These are phyloP conservation scores for Malacoctenus gilli DNA, from an alignment of 2,797 vertebrate genomes.

Conservation along the genomic window DNA sequence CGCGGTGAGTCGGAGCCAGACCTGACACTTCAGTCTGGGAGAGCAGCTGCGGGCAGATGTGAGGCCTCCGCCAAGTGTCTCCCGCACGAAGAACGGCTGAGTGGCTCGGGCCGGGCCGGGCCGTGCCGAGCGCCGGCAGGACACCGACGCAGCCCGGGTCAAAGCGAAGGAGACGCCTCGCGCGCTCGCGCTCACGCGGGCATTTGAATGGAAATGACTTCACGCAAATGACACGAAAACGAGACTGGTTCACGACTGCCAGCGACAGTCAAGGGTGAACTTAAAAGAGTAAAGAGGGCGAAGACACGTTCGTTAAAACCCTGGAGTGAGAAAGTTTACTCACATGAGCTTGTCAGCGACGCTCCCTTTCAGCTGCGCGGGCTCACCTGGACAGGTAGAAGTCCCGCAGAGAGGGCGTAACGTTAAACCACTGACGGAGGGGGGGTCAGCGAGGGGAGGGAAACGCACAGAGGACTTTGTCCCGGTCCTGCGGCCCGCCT, in stretches of 20 bases:
- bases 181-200: too few relatives aligned
- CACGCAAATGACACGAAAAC: too few relatives aligned
- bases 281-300: not conserved
- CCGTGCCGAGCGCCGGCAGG: conserved; percentile 17
- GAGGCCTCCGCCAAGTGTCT: conserved; percentile 52
- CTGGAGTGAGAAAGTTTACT: conserved; percentile 35
- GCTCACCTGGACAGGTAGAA: conserved; percentile 78
- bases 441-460: conserved; percentile 47
- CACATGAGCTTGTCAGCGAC: conserved; percentile 51
- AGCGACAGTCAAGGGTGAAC: conserved; percentile 7
- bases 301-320: not conserved
- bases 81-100: conserved; percentile 42
- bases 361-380: conserved; percentile 45
- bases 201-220: too few relatives aligned
- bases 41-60: conserved; percentile 66
- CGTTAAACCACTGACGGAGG: conserved; percentile 55
- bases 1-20: conserved; percentile 34
- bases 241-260: not conserved
- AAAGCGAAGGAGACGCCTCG: too few relatives aligned
- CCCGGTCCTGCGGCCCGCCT: conserved; percentile 24
- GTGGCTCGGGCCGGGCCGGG: conserved; percentile 35
- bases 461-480: conserved; percentile 72
- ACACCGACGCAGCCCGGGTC: too few relatives aligned
- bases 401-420: conserved; percentile 62
- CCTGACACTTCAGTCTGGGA: conserved; percentile 56